Conservation (phyloP, 2,113 vertebrate genomes). For the Laticauda laticaudata region DNA sequence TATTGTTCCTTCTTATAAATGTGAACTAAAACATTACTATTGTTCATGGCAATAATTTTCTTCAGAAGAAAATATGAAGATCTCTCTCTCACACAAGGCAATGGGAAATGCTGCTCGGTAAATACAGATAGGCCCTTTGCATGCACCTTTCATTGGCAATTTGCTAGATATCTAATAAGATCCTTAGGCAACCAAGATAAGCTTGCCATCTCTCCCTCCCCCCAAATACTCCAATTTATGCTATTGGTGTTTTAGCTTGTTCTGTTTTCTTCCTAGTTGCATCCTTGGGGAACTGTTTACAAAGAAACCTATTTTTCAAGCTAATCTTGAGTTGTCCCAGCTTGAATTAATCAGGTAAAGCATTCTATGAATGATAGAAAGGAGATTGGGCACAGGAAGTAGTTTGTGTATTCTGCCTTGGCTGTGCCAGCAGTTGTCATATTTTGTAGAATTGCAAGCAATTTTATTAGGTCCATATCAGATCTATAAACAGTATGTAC, state of each 20-base stretch:
- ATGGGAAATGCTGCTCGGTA: constrained; percentile 9
- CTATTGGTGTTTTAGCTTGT: constrained; percentile 49
- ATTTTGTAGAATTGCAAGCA: neutral
- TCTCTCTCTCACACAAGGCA: neutral
- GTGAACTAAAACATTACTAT: neutral
- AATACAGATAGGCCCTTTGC: constrained; percentile 16
- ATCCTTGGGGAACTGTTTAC: constrained; percentile 98
- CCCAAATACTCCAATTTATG: constrained; percentile 44
- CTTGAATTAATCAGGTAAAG: constrained; percentile 95
- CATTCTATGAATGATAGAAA: constrained; percentile 40
- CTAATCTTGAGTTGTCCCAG: constrained; percentile 96
- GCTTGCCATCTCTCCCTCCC: neutral
- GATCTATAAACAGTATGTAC: neutral
- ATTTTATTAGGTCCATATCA: rapidly evolving
- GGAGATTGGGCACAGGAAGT: constrained; percentile 39
- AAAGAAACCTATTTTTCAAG: constrained; percentile 99
- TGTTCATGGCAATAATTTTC: neutral
- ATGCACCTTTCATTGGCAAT: constrained; percentile 51
- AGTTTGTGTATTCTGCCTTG: constrained; percentile 23
- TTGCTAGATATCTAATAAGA: constrained; percentile 29
- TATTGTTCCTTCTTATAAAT: neutral
- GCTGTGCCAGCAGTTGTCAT: constrained; percentile 27
- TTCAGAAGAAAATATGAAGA: constrained; percentile 35
- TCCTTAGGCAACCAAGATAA: constrained; percentile 26
- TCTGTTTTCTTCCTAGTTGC: constrained; percentile 78